Percentiles rank a stretch among this genome's conserved stretches.
phyloP scores from a whole-genome alignment of 2,113 vertebrate species.

The Sakesphorus luctuosus region DNA sequence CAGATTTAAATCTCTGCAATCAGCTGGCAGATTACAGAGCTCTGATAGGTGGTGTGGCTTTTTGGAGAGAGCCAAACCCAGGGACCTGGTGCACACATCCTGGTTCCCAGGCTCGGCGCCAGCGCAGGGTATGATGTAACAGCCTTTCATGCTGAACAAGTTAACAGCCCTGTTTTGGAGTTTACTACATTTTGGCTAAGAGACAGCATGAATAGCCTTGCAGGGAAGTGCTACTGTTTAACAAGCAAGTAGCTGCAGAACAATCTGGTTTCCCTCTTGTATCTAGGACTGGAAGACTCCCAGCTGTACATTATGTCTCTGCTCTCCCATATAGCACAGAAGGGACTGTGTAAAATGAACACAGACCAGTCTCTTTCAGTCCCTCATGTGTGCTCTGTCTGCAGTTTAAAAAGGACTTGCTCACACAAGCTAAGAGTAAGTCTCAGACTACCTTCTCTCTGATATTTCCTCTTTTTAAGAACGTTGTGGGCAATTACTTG shows the following conservation, averaged over 20 bases:
- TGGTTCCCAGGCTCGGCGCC: conserved; percentile 47
- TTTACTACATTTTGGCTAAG: conserved; percentile 47
- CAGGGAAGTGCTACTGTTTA: neutral
- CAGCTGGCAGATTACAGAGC: neutral
- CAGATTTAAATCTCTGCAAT: neutral
- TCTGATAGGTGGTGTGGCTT: neutral
- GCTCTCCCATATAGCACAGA: neutral
- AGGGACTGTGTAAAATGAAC: neutral
- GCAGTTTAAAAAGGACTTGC: neutral
- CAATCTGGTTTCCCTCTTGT: neutral
- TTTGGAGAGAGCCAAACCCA: neutral
- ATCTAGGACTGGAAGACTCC: neutral
- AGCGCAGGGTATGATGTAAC: conserved; percentile 37
- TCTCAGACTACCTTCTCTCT: neutral
- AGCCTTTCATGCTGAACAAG: neutral
- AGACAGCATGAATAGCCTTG: conserved; percentile 4
- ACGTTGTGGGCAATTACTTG: neutral
- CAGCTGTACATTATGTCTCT: neutral
- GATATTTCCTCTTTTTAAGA: neutral
- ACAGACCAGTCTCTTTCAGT: neutral
- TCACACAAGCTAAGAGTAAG: neutral
- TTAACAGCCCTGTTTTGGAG: neutral
- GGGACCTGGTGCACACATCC: neutral
- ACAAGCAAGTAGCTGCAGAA: neutral
- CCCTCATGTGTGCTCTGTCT: neutral